Conservation (phyloP, 1,140 invertebrate species). For the Hylyphantes graminicola region DNA sequence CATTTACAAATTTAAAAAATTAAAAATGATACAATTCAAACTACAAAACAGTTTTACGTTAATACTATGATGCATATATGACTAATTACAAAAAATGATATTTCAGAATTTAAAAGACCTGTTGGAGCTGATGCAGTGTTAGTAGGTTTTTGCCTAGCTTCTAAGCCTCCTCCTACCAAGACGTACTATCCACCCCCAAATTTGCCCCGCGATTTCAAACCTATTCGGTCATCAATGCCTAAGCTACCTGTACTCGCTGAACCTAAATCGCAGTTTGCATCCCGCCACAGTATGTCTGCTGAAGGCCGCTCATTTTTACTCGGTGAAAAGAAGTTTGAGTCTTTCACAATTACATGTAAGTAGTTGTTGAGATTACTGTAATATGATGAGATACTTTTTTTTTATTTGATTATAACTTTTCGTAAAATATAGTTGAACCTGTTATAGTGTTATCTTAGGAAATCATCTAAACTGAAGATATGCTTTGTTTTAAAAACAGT, state of each 20-base stretch:
- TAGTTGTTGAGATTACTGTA: too few species aligned
- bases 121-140: slow-evolving; percentile 65
- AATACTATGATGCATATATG: neutral
- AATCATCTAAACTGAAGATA: too few species aligned
- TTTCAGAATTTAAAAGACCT: too few species aligned
- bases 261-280: neutral
- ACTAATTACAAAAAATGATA: neutral
- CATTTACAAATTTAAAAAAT: too few species aligned
- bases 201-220: slow-evolving; percentile 79
- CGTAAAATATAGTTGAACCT: too few species aligned
- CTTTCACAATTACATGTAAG: slow-evolving; percentile 12
- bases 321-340: slow-evolving; percentile 64
- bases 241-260: neutral
- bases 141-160: slow-evolving; percentile 75
- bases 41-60: too few species aligned
- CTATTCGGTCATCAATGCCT: slow-evolving; percentile 68
- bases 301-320: slow-evolving; percentile 63
- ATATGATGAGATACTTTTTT: too few species aligned
- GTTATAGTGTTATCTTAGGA: too few species aligned
- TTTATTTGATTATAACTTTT: too few species aligned
- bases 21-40: too few species aligned
- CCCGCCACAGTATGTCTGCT: slow-evolving; percentile 73
- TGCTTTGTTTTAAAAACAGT: too few species aligned
- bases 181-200: slow-evolving; percentile 78
- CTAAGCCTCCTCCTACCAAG: slow-evolving; percentile 70